Evolutionary conservation across 2,113 vertebrate genomes (phyloP).

Genomic region (Galbula dea): DNA sequence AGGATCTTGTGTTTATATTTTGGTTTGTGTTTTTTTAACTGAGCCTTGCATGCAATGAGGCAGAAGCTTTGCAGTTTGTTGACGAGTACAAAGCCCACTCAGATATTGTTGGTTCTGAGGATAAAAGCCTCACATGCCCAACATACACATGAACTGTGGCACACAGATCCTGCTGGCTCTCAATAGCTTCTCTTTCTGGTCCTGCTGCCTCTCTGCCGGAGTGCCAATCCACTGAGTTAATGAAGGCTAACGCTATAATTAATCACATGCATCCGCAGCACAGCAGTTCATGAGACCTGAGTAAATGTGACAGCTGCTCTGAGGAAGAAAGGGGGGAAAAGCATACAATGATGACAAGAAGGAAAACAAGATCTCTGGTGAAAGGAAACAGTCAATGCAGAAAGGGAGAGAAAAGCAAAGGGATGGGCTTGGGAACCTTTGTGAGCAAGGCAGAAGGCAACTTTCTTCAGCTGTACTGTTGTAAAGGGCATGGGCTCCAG

Average conservation of each 20-base stretch:
- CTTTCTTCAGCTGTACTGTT: not conserved
- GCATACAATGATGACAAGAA: not conserved
- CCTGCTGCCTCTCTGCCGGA: not conserved
- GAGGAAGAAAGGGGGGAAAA: not conserved
- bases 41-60: not conserved
- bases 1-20: not conserved
- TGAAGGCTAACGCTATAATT: conserved; percentile 60
- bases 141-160: not conserved
- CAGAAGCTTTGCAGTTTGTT: not conserved
- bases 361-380: not conserved
- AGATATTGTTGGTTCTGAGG: not conserved
- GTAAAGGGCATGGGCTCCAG: not conserved
- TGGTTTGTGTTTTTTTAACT: not conserved
- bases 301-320: conserved; percentile 46
- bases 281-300: conserved; percentile 15
- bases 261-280: conserved; percentile 14
- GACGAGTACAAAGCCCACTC: not conserved
- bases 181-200: conserved; percentile 53
- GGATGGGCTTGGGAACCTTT: not conserved
- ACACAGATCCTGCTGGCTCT: conserved; percentile 2
- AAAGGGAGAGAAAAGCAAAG: not conserved
- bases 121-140: not conserved
- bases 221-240: conserved; percentile 50
- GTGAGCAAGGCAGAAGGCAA: not conserved
- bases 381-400: not conserved